These are phyloP conservation scores for Carcinoscorpius rotundicauda DNA, from an alignment of 1,140 invertebrate genomes.

Conservation along the genomic window DNA sequence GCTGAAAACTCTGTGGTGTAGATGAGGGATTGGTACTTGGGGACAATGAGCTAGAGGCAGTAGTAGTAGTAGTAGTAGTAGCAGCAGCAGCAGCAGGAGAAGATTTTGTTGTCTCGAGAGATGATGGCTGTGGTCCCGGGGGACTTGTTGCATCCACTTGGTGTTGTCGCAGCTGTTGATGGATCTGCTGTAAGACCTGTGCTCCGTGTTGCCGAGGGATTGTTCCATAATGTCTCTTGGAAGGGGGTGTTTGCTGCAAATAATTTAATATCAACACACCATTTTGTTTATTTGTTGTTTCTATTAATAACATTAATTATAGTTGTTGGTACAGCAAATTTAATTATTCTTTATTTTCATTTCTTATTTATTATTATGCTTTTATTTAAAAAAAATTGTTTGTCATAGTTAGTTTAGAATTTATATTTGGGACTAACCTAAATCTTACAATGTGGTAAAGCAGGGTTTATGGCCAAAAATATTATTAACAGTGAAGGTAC, in stretches of 20 bases:
- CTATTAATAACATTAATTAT: background rate
- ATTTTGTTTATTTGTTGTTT: background rate
- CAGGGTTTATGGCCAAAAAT: too few relatives aligned
- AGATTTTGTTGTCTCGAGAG: too few relatives aligned
- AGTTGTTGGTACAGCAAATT: background rate
- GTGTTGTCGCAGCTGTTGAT: constrained; percentile 11
- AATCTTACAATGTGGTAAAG: background rate
- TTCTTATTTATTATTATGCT: too few relatives aligned
- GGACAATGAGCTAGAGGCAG: too few relatives aligned
- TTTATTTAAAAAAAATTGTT: constrained; percentile 14
- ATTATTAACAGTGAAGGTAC: too few relatives aligned
- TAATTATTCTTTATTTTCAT: too few relatives aligned
- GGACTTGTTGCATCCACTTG: background rate
- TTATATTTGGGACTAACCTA: background rate
- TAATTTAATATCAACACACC: constrained; percentile 20
- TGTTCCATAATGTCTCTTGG: constrained; percentile 55
- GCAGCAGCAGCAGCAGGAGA: too few relatives aligned
- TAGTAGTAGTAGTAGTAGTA: too few relatives aligned
- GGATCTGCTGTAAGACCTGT: constrained; percentile 18
- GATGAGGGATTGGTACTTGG: constrained; percentile 1
- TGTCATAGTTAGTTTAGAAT: constrained; percentile 11
- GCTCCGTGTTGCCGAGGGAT: constrained; percentile 49
- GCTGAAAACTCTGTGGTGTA: constrained; percentile 15
- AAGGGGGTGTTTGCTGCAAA: constrained; percentile 49
- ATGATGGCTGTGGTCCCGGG: too few relatives aligned